Conservation (phyloP, 2,797 vertebrate species). For the Xenentodon cancila region DNA sequence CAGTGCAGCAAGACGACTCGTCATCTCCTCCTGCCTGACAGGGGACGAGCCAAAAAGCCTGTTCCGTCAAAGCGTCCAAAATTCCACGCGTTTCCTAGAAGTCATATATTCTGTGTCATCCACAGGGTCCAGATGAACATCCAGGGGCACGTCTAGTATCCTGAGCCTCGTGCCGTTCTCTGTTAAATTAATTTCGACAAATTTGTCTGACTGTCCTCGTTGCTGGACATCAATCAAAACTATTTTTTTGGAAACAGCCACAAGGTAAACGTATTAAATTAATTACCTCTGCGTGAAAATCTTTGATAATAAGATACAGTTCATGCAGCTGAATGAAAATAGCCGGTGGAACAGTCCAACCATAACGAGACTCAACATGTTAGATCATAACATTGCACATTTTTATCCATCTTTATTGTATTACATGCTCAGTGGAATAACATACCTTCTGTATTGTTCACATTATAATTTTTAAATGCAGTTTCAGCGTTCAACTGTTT, state of each 20-base stretch:
- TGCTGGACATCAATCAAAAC: conserved; percentile 18
- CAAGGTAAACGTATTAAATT: conserved; percentile 51
- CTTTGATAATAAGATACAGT: conserved; percentile 60
- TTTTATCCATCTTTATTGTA: conserved; percentile 43
- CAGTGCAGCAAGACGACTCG: conserved; percentile 42
- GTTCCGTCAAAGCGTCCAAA: conserved; percentile 82
- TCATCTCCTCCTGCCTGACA: conserved; percentile 24
- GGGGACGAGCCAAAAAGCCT: conserved; percentile 61
- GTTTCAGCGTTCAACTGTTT: conserved; percentile 60
- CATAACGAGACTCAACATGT: conserved; percentile 39
- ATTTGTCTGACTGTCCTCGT: conserved; percentile 23
- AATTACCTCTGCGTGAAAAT: conserved; percentile 36
- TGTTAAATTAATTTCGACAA: conserved; percentile 34
- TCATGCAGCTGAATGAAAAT: conserved; percentile 42
- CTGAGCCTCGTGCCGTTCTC: conserved; percentile 44
- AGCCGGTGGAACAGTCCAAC: conserved; percentile 38
- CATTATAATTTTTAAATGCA: conserved; percentile 34
- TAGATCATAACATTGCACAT: conserved; percentile 39
- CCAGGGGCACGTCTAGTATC: conserved; percentile 46
- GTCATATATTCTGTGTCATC: conserved; percentile 81
- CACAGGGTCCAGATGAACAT: conserved; percentile 72
- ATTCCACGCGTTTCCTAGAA: conserved; percentile 83
- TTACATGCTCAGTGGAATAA: conserved; percentile 39
- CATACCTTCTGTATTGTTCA: conserved; percentile 42
- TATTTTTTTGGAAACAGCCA: conserved; percentile 23